Percentiles rank a stretch among this genome's conserved stretches.
Conservation (phyloP, 2,888 invertebrate genomes). For the Nowickia ferox region DNA sequence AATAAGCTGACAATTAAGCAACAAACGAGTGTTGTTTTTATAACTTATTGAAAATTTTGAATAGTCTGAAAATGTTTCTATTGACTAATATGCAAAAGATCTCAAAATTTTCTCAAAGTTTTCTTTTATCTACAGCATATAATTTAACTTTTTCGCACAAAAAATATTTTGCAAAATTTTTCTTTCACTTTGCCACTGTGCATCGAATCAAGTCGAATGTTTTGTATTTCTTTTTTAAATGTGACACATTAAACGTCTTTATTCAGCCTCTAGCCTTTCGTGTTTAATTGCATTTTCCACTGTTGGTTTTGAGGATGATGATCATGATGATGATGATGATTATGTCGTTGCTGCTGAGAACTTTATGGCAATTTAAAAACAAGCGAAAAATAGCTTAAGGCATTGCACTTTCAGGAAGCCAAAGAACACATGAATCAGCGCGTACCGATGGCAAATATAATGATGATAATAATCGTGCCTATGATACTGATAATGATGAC, state of each 20-base stretch:
- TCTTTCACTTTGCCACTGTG: conserved; percentile 24
- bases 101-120: no score
- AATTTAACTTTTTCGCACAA: no score
- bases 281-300: conserved; percentile 81
- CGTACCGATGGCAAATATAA: conserved; percentile 42
- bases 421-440: conserved; percentile 57
- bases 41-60: no score
- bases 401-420: conserved; percentile 67
- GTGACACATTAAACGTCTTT: conserved; percentile 60
- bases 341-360: conserved; percentile 54
- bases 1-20: no score
- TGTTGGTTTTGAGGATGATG: conserved; percentile 74
- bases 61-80: no score
- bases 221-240: conserved; percentile 22
- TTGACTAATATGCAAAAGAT: no score
- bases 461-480: conserved; percentile 7
- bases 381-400: conserved; percentile 68
- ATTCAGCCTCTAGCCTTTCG: conserved; percentile 78
- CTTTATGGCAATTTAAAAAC: conserved; percentile 66
- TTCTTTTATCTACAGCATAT: no score
- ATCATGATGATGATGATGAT: conserved; percentile 21
- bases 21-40: no score
- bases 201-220: conserved; percentile 24
- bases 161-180: not conserved
- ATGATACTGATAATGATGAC: conserved; percentile 22